Percentiles rank a stretch among this genome's conserved stretches.
Conservation (phyloP, 2,797 vertebrate species). For the Melopsittacus undulatus region DNA sequence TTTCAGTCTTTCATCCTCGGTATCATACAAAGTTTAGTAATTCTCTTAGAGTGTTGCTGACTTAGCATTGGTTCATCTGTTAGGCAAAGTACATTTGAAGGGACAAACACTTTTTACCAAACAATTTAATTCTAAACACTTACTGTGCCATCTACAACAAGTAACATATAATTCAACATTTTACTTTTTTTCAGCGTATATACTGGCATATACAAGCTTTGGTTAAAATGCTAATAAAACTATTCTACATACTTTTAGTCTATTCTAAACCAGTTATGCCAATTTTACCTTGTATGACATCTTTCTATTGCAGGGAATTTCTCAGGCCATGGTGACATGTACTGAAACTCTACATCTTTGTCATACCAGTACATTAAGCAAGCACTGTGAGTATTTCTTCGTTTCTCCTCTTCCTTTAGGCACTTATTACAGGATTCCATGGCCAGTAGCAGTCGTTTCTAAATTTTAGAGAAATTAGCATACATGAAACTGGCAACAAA, state of each 20-base stretch:
- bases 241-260: not conserved
- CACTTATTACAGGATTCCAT: slow-evolving; percentile 86
- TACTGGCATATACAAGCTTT: not conserved
- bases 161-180: not conserved
- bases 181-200: not conserved
- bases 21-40: not conserved
- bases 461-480: not conserved
- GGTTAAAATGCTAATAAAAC: not conserved
- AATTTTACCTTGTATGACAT: slow-evolving; percentile 85
- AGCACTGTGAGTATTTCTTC: slow-evolving; percentile 89
- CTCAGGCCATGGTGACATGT: slow-evolving; percentile 83
- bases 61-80: not conserved
- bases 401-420: slow-evolving; percentile 85
- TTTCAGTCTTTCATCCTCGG: not conserved
- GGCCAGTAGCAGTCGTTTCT: slow-evolving; percentile 91
- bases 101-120: not conserved
- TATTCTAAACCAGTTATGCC: not conserved
- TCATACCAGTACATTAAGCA: slow-evolving; percentile 87
- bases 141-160: not conserved
- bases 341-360: slow-evolving; percentile 79
- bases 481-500: not conserved
- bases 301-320: slow-evolving; percentile 85
- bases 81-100: not conserved
- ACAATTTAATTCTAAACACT: not conserved
- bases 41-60: not conserved